Evolutionary conservation across 2,888 invertebrate genomes (phyloP).

Genomic region (Erebia aethiops): DNA sequence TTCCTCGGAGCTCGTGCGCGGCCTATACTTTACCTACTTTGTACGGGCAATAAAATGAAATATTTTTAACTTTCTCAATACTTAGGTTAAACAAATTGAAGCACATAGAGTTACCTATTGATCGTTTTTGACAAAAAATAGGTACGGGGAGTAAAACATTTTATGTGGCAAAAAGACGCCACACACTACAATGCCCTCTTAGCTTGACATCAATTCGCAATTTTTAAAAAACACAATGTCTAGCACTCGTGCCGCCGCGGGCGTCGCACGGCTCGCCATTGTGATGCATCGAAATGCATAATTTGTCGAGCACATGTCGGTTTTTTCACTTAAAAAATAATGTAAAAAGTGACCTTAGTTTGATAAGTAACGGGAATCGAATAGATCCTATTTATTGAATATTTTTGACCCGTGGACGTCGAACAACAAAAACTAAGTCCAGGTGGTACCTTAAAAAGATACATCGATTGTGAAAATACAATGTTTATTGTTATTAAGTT

Average conservation of each 20-base stretch:
- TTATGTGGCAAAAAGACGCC: constrained; percentile 59
- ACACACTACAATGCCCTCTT: constrained; percentile 60
- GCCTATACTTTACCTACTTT: too few relatives aligned
- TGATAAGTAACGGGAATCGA: constrained; percentile 72
- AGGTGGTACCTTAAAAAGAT: constrained; percentile 71
- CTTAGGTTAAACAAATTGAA: not conserved
- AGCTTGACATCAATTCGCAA: constrained; percentile 68
- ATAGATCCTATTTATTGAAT: constrained; percentile 70
- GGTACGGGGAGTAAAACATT: constrained; percentile 31
- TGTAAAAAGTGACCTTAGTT: constrained; percentile 76
- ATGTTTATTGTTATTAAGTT: constrained; percentile 34
- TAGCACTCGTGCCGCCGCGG: constrained; percentile 65
- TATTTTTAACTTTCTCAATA: too few relatives aligned
- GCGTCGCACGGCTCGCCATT: constrained; percentile 60
- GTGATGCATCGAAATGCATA: constrained; percentile 79
- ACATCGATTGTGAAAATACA: constrained; percentile 48
- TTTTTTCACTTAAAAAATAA: constrained; percentile 62
- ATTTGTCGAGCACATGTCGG: constrained; percentile 80
- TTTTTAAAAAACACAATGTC: constrained; percentile 62
- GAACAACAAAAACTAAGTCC: constrained; percentile 65
- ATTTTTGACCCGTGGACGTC: constrained; percentile 77
- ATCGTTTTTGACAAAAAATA: constrained; percentile 33
- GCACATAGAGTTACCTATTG: not conserved
- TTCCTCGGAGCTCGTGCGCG: too few relatives aligned
- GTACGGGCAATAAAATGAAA: too few relatives aligned